phyloP scores from a whole-genome alignment of 2,888 invertebrate genomes.

The Heteromurus nitidus region DNA sequence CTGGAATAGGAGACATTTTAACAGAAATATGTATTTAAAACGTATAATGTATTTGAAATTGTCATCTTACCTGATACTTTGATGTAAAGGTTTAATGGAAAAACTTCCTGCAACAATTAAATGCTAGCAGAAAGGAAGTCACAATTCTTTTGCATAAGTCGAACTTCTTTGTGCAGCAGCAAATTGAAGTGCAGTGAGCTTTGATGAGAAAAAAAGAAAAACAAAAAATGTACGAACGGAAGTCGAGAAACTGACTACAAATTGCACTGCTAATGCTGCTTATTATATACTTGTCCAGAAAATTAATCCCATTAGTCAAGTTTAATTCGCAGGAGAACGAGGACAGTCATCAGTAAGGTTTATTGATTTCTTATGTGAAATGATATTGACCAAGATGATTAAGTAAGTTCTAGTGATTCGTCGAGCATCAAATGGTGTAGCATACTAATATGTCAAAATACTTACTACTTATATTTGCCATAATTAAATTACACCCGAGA shows the following conservation, averaged over 20 bases:
- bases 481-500: no score
- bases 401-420: no score
- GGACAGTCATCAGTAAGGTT: no score
- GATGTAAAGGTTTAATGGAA: neutral
- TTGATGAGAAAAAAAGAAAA: no score
- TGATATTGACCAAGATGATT: no score
- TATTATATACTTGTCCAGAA: constrained; percentile 12
- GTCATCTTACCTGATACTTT: neutral
- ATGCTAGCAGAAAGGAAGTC: constrained; percentile 52
- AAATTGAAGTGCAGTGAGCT: constrained; percentile 37
- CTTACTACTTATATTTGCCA: no score
- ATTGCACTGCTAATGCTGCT: neutral
- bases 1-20: constrained; percentile 12
- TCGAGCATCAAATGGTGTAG: no score
- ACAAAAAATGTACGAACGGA: neutral
- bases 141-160: constrained; percentile 35
- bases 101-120: constrained; percentile 30
- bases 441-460: no score
- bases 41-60: neutral
- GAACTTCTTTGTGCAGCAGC: constrained; percentile 53
- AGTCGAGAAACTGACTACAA: constrained; percentile 51
- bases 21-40: neutral
- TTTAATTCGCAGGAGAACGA: no score
- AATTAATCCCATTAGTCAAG: constrained; percentile 37
- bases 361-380: no score